Evolutionary conservation across 1,140 invertebrate species (phyloP).

Genomic region (Steinernema feltiae): DNA sequence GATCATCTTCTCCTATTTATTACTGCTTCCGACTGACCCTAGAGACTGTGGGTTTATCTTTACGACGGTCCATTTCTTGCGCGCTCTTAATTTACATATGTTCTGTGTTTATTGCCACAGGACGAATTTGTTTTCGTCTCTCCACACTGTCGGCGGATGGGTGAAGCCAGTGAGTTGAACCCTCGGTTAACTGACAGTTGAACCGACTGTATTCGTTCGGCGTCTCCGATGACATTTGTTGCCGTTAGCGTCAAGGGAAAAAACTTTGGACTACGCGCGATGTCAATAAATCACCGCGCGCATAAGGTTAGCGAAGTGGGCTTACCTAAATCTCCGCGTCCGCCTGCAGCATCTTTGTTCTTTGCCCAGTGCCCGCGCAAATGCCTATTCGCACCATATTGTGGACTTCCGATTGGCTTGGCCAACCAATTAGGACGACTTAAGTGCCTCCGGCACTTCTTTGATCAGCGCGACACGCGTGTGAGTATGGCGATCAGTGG

Average conservation of each 20-base stretch:
- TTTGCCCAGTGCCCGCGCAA: background rate
- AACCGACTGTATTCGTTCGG: background rate
- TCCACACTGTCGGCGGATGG: background rate
- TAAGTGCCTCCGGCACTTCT: background rate
- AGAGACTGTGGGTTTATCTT: background rate
- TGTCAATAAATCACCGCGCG: background rate
- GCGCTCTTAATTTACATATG: constrained; percentile 3
- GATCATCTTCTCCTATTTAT: constrained; percentile 10
- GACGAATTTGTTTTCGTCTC: background rate
- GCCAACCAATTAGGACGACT: background rate
- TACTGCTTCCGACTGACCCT: constrained; percentile 12
- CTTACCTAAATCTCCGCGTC: background rate
- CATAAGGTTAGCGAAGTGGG: constrained; percentile 13
- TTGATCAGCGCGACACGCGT: background rate
- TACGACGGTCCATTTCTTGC: background rate
- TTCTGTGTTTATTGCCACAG: constrained; percentile 9
- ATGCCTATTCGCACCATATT: background rate
- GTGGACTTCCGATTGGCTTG: background rate
- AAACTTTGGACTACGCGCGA: background rate
- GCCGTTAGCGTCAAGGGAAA: background rate
- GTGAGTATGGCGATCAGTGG: no score
- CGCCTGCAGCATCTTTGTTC: background rate
- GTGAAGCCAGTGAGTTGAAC: background rate
- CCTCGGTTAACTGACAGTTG: background rate
- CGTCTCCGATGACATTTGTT: background rate